Evolutionary conservation across 1,140 invertebrate species (phyloP).

Genomic region (Temnothorax curvispinosus): DNA sequence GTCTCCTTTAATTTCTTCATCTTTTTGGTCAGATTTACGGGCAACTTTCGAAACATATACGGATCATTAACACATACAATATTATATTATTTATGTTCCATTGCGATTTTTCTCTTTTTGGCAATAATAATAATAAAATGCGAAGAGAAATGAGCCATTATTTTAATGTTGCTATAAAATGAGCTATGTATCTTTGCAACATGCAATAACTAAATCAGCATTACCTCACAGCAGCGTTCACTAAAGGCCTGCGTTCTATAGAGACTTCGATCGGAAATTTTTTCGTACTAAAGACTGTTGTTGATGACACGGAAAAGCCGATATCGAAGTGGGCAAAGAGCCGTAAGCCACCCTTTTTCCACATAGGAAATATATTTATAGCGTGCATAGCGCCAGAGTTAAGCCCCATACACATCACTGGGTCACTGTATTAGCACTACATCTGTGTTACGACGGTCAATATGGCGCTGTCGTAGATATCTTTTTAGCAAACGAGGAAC

Average conservation of each 20-base stretch:
- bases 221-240: neutral
- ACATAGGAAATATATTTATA: constrained; percentile 60
- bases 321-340: constrained; percentile 53
- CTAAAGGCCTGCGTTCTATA: constrained; percentile 20
- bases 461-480: constrained; percentile 1
- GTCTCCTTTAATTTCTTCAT: neutral
- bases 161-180: constrained; percentile 4
- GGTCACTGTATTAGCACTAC: constrained; percentile 39
- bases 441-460: constrained; percentile 35
- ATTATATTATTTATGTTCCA: neutral
- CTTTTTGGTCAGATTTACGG: neutral
- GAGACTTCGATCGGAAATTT: constrained; percentile 39
- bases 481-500: constrained; percentile 22
- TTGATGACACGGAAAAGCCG: constrained; percentile 56
- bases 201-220: constrained; percentile 30
- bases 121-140: neutral
- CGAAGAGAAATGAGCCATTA: neutral
- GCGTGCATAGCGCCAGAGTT: constrained; percentile 30
- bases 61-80: neutral
- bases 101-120: neutral
- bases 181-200: neutral
- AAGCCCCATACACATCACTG: constrained; percentile 37
- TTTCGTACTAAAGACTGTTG: constrained; percentile 57
- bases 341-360: constrained; percentile 45
- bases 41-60: neutral